Evolutionary conservation across 2,113 vertebrate genomes (phyloP), one percentile per base, ranked within the genome.

Genomic region (Pterocles burchelli): DNA sequence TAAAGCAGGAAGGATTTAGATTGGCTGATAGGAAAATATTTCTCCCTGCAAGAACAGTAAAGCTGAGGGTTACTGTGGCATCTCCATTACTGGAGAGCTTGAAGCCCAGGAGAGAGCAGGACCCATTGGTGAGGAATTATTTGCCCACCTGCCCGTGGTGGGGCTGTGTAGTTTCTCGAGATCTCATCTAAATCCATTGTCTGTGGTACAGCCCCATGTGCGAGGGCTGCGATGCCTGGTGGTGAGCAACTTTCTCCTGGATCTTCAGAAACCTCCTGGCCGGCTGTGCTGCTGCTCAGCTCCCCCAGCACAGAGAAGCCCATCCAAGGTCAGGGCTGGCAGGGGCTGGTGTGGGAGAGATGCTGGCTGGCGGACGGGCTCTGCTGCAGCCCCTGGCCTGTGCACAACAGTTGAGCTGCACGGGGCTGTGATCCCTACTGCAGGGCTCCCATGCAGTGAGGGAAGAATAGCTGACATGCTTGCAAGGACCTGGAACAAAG

Each of bases 251-350:
- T 65, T 54, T 71, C n/a, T 48, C 36, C 17, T 33, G 55, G 33
- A 29, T 71, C n/a, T 52, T 41, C n/a, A 13, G 57, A 52, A 34
- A 11, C 14, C 20, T 55, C 7, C 10, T 0, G 3, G 38, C 19
- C 1, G 1, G 28, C 28, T 51, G 38, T 1, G 24, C 33, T n/a
- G 24, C 72, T 24, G n/a, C 78, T 43, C 73, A 67, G 66, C 46
- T 74, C 17, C 54, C 22, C 7, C 34, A 7, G 52, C 46, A 17
- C 26, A 67, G 71, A n/a, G 5, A 22, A 80, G 52, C 52, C 38
- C 1, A 0, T 45, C 13, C 1, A 0, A 38, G 19, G 26, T 28
- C 0, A 0, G 49, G 33, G 51, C 22, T 28, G 55, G 48, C 36
- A 22, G 21, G 34, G 61, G 6, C n/a, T 63, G 25, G 43, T 2